phyloP scores from a whole-genome alignment of 2,888 invertebrate genomes.

The Liodrosophila aerea region DNA sequence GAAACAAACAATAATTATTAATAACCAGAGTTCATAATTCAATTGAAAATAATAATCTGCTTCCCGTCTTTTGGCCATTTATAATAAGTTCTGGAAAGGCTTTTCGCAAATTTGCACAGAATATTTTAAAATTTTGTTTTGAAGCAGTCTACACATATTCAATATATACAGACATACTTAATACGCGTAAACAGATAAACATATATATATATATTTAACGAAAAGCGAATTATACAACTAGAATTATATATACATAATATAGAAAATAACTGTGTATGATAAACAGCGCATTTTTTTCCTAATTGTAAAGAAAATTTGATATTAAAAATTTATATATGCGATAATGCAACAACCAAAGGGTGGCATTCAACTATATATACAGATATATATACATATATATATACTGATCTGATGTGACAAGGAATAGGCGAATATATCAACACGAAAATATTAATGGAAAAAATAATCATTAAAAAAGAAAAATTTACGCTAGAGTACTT shows the following conservation, averaged over 20 bases:
- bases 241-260: slow-evolving; percentile 4
- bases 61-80: slow-evolving; percentile 36
- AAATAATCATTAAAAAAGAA: slow-evolving; percentile 57
- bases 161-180: slow-evolving; percentile 13
- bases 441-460: slow-evolving; percentile 63
- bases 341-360: slow-evolving; percentile 30
- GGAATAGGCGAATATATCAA: slow-evolving; percentile 62
- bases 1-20: no score
- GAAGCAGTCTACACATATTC: slow-evolving; percentile 6
- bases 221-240: slow-evolving; percentile 47
- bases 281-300: slow-evolving; percentile 71
- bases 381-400: slow-evolving; percentile 31
- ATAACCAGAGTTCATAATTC: no score
- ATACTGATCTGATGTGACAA: slow-evolving; percentile 38
- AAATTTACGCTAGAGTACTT: no score
- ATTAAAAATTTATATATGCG: slow-evolving; percentile 72
- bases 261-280: slow-evolving; percentile 43
- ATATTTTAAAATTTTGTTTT: slow-evolving; percentile 19
- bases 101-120: slow-evolving; percentile 14
- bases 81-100: slow-evolving; percentile 11
- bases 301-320: slow-evolving; percentile 69
- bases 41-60: slow-evolving; percentile 1
- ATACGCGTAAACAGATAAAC: slow-evolving; percentile 17
- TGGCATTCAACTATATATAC: slow-evolving; percentile 38
- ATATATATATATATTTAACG: slow-evolving; percentile 45